A percentile compares a stretch with the other conserved stretches of the same genome.
phyloP scores from a whole-genome alignment of 1,140 invertebrate species.

The Drosophila quadrilineata region DNA sequence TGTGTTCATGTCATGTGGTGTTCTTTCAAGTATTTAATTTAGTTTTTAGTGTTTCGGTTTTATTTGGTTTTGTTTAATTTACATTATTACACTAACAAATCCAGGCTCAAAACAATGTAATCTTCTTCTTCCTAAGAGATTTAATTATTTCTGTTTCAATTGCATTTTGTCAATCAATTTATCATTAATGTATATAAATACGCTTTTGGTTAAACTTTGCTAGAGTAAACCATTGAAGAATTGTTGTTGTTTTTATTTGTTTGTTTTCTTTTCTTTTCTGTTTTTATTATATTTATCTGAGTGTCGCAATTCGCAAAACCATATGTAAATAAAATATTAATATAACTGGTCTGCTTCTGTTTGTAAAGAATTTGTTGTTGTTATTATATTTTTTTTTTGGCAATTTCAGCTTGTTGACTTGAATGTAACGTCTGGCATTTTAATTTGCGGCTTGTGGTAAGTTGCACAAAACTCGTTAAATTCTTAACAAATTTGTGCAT shows the following conservation, averaged over 20 bases:
- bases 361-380: too few relatives aligned
- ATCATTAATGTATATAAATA: constrained; percentile 37
- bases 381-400: constrained; percentile 13
- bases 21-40: constrained; percentile 26
- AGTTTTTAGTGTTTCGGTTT: constrained; percentile 21
- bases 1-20: constrained; percentile 12
- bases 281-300: neutral
- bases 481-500: constrained; percentile 30
- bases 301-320: constrained; percentile 25
- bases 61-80: constrained; percentile 41
- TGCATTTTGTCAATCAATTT: constrained; percentile 29
- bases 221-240: too few relatives aligned
- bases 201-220: constrained; percentile 26
- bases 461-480: constrained; percentile 23
- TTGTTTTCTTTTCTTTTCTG: neutral
- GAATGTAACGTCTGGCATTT: constrained; percentile 10
- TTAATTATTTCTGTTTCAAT: constrained; percentile 35
- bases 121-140: constrained; percentile 12
- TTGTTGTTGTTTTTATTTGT: constrained; percentile 5
- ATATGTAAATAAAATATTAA: constrained; percentile 43
- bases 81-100: constrained; percentile 80
- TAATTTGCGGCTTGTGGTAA: constrained; percentile 13
- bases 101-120: constrained; percentile 80
- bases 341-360: constrained; percentile 35
- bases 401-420: constrained; percentile 15